Percentiles rank a stretch among this genome's conserved stretches.
These are phyloP conservation scores for Micronisus gabar DNA, from an alignment of 2,113 vertebrate species.

Conservation along the genomic window DNA sequence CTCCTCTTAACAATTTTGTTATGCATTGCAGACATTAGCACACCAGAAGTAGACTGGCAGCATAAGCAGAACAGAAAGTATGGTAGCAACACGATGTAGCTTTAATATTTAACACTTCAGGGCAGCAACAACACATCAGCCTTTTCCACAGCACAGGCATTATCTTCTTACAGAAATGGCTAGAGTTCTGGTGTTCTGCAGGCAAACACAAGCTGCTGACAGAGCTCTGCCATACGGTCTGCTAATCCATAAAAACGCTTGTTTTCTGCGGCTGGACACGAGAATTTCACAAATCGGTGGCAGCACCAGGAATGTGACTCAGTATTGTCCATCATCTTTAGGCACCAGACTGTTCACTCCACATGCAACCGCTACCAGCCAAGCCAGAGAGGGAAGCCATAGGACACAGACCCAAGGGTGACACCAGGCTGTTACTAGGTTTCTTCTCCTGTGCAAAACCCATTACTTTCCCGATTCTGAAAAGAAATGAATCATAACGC, in stretches of 20 bases:
- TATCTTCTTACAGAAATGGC: not conserved
- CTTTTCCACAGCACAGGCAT: not conserved
- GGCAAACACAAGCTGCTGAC: not conserved
- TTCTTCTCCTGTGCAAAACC: not conserved
- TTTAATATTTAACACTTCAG: not conserved
- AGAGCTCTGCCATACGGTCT: rapidly evolving
- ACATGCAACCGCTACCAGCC: not conserved
- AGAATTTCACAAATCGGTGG: not conserved
- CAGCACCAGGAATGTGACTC: not conserved
- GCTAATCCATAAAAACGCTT: rapidly evolving
- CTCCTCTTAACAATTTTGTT: not conserved
- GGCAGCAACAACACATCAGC: not conserved
- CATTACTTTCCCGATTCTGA: not conserved
- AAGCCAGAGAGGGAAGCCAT: not conserved
- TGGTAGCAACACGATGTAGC: not conserved
- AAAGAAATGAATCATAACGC: not conserved
- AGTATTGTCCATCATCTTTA: not conserved
- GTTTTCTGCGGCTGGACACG: not conserved
- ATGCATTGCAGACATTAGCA: not conserved
- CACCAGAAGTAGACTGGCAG: not conserved
- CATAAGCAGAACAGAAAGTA: not conserved
- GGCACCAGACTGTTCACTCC: not conserved
- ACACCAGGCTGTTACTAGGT: not conserved
- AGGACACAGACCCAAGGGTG: not conserved
- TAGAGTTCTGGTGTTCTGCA: not conserved